phyloP scores from a whole-genome alignment of 2,888 invertebrate species.

The Eurois occulta region DNA sequence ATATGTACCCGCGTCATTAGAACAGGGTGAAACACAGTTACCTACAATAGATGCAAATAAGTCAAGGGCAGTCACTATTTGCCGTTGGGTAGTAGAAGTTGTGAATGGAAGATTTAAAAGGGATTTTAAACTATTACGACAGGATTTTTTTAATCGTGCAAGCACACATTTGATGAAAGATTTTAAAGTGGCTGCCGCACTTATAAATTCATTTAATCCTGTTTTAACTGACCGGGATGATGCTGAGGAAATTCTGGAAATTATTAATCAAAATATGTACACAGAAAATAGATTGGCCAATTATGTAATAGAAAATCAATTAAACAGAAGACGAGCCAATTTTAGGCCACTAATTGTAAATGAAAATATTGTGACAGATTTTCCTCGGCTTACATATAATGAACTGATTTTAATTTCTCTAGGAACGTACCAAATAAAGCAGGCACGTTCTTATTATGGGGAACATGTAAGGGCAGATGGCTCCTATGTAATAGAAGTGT shows the following conservation, averaged over 20 bases:
- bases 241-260: neutral
- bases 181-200: neutral
- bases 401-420: constrained; percentile 38
- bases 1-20: neutral
- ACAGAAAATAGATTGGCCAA: neutral
- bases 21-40: neutral
- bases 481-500: constrained; percentile 7
- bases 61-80: neutral
- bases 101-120: constrained; percentile 6
- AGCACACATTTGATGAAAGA: neutral
- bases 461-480: constrained; percentile 34
- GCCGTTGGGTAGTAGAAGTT: constrained; percentile 5
- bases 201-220: constrained; percentile 1
- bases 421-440: constrained; percentile 47
- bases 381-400: constrained; percentile 2
- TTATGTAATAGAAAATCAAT: constrained; percentile 1
- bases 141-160: neutral
- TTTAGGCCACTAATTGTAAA: constrained; percentile 1
- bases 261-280: neutral
- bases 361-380: constrained; percentile 6
- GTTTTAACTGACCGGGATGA: neutral
- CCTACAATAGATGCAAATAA: constrained; percentile 2
- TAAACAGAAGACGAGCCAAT: neutral
- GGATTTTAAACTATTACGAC: neutral
- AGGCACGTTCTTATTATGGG: constrained; percentile 49